Evolutionary conservation across 2,113 vertebrate genomes (phyloP), one percentile per base, ranked within the genome.

Genomic region (Phycodurus eques): DNA sequence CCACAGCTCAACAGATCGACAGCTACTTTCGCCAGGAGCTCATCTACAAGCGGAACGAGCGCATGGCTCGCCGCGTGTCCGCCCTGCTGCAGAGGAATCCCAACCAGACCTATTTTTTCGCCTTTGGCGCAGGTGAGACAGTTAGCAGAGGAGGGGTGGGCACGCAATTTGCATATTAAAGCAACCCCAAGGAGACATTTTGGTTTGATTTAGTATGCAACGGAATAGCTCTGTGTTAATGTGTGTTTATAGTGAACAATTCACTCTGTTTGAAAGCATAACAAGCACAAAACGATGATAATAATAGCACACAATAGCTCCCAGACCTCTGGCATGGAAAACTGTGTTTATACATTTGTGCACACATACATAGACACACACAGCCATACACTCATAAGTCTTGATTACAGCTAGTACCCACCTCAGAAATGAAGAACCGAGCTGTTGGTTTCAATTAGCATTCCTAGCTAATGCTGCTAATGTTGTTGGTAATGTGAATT

Each of bases 21-120:
- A 96, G 94, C 90, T 99, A 99, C 93, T 98, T 99, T 90, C 95
- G 97, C 51, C 96, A 95, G 87, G 97, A 99, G 82, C 96, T 99
- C 83, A 98, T 99, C 92, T 97, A 98, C 92, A 99, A 99, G 87
- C 94, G 98, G 74, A 99, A 99, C 0, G 96, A 98, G 88, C 92
- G 98, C 69, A 99, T 99, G 97, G 98, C 96, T 0, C 94, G 83
- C 72, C 93, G 98, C 4, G 95, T 99, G 81, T 95, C 97, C 70
- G 80, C 93, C 0, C 92, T 99, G 61, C 80, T 99, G 82, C 94
- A 92, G 81, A 93, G 95, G 68, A 98, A 95, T 3, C 90, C 93
- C 22, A 92, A 96, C 84, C 96, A 96, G 90, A 96, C 93, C 31
- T 98, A 93, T 91, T 99, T 99, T 86, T 99, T 99, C 70, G 98